Evolutionary conservation across 1,140 invertebrate species (phyloP).

Genomic region (Pseudomyrmex dendroicus): DNA sequence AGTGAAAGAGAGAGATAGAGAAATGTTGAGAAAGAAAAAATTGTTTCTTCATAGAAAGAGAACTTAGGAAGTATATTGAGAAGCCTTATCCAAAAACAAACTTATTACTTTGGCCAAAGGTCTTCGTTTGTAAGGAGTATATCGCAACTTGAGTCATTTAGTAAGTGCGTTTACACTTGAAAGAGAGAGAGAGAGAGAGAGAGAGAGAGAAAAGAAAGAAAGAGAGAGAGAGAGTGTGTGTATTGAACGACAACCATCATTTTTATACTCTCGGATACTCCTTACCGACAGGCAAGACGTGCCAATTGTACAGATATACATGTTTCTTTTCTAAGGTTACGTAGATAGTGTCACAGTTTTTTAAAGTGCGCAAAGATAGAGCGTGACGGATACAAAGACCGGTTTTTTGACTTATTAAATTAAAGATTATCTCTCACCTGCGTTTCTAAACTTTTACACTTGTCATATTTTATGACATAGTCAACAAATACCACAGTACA

Average conservation of each 20-base stretch:
- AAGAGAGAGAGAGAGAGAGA: neutral
- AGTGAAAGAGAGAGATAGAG: neutral
- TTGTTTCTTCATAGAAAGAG: constrained; percentile 43
- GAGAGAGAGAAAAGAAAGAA: neutral
- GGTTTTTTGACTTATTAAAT: constrained; percentile 12
- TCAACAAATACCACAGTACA: constrained; percentile 56
- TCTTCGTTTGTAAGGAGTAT: constrained; percentile 49
- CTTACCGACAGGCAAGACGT: constrained; percentile 50
- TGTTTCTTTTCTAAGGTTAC: constrained; percentile 32
- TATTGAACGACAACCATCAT: constrained; percentile 8
- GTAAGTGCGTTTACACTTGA: constrained; percentile 32
- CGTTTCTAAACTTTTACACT: constrained; percentile 36
- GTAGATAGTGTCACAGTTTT: constrained; percentile 19
- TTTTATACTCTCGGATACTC: constrained; percentile 46
- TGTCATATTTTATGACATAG: constrained; percentile 31
- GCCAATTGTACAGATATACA: constrained; percentile 56
- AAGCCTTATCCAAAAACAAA: constrained; percentile 62
- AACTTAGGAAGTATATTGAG: constrained; percentile 48
- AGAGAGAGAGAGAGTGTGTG: too few relatives aligned
- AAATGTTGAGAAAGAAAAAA: constrained; percentile 25
- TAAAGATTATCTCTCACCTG: constrained; percentile 17
- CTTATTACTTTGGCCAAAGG: constrained; percentile 57
- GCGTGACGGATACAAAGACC: neutral
- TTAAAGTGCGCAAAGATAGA: neutral
- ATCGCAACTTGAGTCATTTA: constrained; percentile 33